Evolutionary conservation across 37 sponge, comb jelly and placozoan species (phyloP).

Genomic region (Halichondria panicea): DNA sequence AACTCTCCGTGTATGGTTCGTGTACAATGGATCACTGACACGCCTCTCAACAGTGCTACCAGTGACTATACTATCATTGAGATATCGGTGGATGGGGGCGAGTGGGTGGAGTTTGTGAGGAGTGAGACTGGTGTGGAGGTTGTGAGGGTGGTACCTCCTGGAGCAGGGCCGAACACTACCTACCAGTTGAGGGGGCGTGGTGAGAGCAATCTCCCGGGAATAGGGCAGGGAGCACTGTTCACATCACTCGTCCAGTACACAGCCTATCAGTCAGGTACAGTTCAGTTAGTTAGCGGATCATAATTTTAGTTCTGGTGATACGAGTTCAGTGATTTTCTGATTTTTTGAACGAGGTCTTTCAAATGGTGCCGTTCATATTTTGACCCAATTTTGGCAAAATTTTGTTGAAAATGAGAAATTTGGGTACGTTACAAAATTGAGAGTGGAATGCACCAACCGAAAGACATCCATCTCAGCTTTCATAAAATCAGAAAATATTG

Average conservation of each 20-base stretch:
- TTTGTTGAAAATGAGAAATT: no score
- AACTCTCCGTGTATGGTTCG: background rate
- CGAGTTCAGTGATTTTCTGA: no score
- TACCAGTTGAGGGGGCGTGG: conserved; percentile 3
- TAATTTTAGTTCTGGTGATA: no score
- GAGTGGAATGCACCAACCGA: no score
- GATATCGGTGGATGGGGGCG: background rate
- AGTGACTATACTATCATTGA: background rate
- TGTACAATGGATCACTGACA: background rate
- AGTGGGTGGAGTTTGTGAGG: background rate
- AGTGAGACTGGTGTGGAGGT: background rate
- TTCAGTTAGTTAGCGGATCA: no score
- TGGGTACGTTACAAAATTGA: no score
- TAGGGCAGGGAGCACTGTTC: background rate
- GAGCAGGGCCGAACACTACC: background rate
- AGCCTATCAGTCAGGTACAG: background rate
- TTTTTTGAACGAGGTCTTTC: no score
- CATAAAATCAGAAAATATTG: no score
- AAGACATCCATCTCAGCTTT: no score
- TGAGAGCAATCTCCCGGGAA: background rate
- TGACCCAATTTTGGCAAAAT: no score
- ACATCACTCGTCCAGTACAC: background rate
- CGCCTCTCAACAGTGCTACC: background rate
- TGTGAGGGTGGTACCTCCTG: background rate
- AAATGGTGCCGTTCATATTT: no score